These are phyloP conservation scores for Plagodis pulveraria DNA, from an alignment of 2,888 invertebrate genomes.

Conservation along the genomic window DNA sequence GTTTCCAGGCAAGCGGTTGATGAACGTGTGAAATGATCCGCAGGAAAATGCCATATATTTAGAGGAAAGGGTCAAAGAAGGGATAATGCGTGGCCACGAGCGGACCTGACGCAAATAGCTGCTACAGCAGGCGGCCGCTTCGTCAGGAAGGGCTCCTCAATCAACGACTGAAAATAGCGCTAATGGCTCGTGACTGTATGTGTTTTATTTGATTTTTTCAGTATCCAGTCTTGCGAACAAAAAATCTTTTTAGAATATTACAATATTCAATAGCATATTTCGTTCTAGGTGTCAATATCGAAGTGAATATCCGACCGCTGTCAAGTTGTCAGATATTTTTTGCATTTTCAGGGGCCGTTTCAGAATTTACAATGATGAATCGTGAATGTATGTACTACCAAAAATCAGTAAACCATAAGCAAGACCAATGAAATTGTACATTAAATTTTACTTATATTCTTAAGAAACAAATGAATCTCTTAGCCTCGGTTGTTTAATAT, in stretches of 20 bases:
- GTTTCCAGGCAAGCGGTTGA: conserved; percentile 42
- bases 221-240: neutral
- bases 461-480: no score
- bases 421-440: no score
- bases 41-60: conserved; percentile 57
- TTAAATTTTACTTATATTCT: no score
- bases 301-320: neutral
- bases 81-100: conserved; percentile 63
- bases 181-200: conserved; percentile 37
- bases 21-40: conserved; percentile 55
- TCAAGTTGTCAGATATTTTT: no score
- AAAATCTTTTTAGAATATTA: neutral
- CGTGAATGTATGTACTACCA: no score
- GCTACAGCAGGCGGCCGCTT: conserved; percentile 50
- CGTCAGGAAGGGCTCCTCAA: conserved; percentile 50
- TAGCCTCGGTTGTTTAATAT: no score
- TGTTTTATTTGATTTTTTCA: conserved; percentile 14
- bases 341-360: no score
- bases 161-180: conserved; percentile 46
- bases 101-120: conserved; percentile 60
- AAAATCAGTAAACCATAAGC: no score
- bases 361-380: no score
- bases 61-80: conserved; percentile 57
- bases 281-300: neutral
- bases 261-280: neutral